Evolutionary conservation across 2,797 vertebrate genomes (phyloP).

Genomic region (Enteromius argenteus): DNA sequence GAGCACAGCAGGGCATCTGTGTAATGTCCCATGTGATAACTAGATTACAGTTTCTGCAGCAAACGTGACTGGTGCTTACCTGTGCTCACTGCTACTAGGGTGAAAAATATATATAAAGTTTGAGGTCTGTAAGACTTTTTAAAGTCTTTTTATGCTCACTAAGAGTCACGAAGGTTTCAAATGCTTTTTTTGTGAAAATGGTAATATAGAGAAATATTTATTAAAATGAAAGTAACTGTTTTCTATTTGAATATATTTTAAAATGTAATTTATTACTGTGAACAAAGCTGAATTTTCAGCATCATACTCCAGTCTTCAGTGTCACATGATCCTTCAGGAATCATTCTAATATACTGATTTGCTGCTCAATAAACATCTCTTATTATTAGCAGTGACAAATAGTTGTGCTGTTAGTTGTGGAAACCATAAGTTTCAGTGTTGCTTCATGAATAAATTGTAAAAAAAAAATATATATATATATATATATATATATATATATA

Average conservation of each 20-base stretch:
- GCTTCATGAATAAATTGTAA: background rate
- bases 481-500: too few species aligned
- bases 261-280: background rate
- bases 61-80: slow-evolving; percentile 6
- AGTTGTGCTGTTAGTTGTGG: background rate
- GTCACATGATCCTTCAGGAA: background rate
- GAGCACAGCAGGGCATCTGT: slow-evolving; percentile 25
- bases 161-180: too few species aligned
- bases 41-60: slow-evolving; percentile 11
- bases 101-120: background rate
- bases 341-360: background rate
- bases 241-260: background rate
- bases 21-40: slow-evolving; percentile 10
- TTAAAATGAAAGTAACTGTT: background rate
- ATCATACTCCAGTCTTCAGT: background rate
- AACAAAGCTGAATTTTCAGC: background rate
- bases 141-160: too few species aligned
- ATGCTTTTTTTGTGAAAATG: too few species aligned
- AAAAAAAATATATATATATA: background rate
- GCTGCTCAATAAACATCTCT: background rate
- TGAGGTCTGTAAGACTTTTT: too few species aligned
- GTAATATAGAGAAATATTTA: background rate
- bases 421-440: background rate
- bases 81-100: background rate
- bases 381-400: background rate